These are phyloP conservation scores for Leptinotarsa haldemani DNA, from an alignment of 2,888 invertebrate genomes.

Conservation along the genomic window DNA sequence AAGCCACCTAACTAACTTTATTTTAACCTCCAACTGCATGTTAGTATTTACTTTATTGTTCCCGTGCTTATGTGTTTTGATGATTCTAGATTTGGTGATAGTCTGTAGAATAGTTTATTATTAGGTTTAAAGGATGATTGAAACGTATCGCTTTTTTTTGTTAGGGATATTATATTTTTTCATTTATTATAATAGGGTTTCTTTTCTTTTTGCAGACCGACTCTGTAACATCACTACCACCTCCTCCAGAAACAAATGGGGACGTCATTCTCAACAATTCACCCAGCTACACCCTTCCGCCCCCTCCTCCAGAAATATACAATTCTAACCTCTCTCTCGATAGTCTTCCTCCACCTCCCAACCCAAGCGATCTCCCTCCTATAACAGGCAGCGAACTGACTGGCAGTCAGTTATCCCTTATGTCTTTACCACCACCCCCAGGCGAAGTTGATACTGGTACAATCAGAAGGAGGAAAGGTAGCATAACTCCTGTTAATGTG, in stretches of 20 bases:
- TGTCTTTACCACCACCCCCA: conserved; percentile 82
- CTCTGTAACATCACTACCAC: conserved; percentile 69
- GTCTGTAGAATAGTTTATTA: background rate
- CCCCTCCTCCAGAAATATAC: conserved; percentile 81
- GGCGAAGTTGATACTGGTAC: conserved; percentile 56
- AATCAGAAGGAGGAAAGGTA: conserved; percentile 61
- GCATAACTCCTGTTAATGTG: conserved; percentile 65
- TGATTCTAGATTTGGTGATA: background rate
- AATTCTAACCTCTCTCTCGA: conserved; percentile 83
- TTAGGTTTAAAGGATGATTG: background rate
- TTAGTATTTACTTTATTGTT: conserved; percentile 25
- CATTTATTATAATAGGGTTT: background rate
- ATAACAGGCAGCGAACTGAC: conserved; percentile 71
- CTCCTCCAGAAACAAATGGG: conserved; percentile 68
- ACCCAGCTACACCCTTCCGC: conserved; percentile 72
- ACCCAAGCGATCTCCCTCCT: conserved; percentile 70
- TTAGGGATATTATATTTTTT: too few species aligned
- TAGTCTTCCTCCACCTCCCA: conserved; percentile 83
- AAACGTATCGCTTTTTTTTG: background rate
- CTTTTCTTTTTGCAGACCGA: conserved; percentile 66
- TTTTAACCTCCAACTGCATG: conserved; percentile 4
- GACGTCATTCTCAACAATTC: conserved; percentile 64
- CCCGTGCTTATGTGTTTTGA: background rate
- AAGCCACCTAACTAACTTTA: conserved; percentile 14
- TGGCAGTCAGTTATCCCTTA: conserved; percentile 78